Evolutionary conservation across 2,113 vertebrate species (phyloP).

Genomic region (Taurulus bubalis): DNA sequence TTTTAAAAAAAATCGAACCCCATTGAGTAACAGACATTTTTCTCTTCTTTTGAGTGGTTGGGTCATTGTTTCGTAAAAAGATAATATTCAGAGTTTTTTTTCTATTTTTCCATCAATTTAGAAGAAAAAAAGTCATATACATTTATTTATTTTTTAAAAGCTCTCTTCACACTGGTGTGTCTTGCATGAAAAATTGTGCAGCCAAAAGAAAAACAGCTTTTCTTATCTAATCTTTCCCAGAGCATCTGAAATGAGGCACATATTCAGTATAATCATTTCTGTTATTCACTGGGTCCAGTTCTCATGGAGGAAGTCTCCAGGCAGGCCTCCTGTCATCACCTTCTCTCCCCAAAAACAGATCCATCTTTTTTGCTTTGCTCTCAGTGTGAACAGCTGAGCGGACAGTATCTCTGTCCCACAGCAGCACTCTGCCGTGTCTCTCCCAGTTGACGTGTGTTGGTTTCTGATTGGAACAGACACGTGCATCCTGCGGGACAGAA

Average conservation of each 20-base stretch:
- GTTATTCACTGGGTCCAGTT: neutral
- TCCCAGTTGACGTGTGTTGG: constrained; percentile 54
- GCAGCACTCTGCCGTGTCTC: constrained; percentile 33
- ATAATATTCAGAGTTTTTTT: no score
- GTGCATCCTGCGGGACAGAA: constrained; percentile 90
- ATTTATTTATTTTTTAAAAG: no score
- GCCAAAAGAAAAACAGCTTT: neutral
- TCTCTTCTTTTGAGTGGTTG: neutral
- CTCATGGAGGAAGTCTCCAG: neutral
- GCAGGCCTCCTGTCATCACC: neutral
- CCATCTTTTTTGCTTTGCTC: constrained; percentile 23
- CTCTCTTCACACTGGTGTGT: neutral
- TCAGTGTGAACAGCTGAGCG: constrained; percentile 4
- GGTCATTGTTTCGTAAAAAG: neutral
- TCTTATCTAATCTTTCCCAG: neutral
- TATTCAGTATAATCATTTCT: neutral
- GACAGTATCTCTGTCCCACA: constrained; percentile 32
- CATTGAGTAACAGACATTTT: neutral
- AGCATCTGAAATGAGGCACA: neutral
- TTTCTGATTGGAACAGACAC: constrained; percentile 86
- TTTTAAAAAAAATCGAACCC: no score
- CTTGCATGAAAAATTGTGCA: constrained; percentile 1
- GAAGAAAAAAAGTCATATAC: neutral
- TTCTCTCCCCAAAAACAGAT: constrained; percentile 8
- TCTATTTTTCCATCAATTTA: neutral